These are phyloP conservation scores for Microtus oregoni DNA, from an alignment of 2,113 vertebrate species.

Conservation along the genomic window DNA sequence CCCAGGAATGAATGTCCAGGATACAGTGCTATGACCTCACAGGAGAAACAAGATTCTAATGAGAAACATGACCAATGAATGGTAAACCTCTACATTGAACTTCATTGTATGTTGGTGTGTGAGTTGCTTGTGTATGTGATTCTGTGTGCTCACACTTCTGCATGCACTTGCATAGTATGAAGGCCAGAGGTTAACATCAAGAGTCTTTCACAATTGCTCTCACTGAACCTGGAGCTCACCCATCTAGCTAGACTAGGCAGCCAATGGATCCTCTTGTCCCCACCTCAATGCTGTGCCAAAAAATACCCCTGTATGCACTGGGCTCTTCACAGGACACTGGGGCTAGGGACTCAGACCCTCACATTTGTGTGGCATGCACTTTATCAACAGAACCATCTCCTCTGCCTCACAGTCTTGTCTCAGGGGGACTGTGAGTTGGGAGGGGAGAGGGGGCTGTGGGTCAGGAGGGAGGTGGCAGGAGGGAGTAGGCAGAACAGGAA, in stretches of 20 bases:
- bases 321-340: background rate
- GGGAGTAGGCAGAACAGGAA: constrained; percentile 55
- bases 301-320: background rate
- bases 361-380: background rate
- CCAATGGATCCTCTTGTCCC: background rate
- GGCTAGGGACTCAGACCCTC: background rate
- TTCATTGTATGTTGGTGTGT: background rate
- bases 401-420: background rate
- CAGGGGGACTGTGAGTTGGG: background rate
- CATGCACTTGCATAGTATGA: background rate
- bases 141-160: background rate
- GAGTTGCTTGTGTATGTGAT: background rate
- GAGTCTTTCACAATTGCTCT: background rate
- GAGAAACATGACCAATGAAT: background rate
- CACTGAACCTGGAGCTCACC: background rate
- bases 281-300: background rate
- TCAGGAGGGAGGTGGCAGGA: background rate
- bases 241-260: background rate
- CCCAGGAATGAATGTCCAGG: background rate
- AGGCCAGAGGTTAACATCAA: background rate
- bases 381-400: background rate
- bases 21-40: background rate
- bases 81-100: background rate
- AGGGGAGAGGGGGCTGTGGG: fast-evolving
- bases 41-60: background rate